These are phyloP conservation scores for Cyclophora albipunctata DNA, from an alignment of 2,888 invertebrate species.

Conservation along the genomic window DNA sequence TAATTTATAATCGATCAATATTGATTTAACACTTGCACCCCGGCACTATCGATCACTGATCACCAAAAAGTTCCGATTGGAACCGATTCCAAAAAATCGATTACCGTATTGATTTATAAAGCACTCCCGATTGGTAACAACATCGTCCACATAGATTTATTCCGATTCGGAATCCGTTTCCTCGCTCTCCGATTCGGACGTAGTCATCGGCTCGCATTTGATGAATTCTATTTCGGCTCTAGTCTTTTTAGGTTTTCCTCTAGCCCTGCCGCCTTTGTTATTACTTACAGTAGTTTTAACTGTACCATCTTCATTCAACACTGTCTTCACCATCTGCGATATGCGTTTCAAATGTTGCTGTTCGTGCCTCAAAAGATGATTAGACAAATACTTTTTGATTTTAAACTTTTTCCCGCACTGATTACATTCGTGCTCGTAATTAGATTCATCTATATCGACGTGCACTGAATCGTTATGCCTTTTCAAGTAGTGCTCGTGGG, in stretches of 20 bases:
- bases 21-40: too few relatives aligned
- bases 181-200: conserved; percentile 43
- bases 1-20: too few relatives aligned
- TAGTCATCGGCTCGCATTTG: conserved; percentile 62
- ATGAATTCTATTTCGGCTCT: conserved; percentile 62
- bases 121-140: too few relatives aligned
- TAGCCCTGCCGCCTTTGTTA: neutral
- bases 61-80: too few relatives aligned
- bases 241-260: conserved; percentile 34
- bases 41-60: too few relatives aligned
- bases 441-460: conserved; percentile 50
- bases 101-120: too few relatives aligned
- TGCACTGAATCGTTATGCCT: conserved; percentile 60
- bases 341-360: conserved; percentile 62
- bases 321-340: conserved; percentile 64
- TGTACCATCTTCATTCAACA: conserved; percentile 46
- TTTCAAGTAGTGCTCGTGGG: conserved; percentile 56
- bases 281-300: conserved; percentile 23
- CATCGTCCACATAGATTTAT: too few relatives aligned
- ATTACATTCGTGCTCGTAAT: conserved; percentile 56
- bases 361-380: conserved; percentile 62
- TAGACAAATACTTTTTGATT: conserved; percentile 55
- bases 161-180: conserved; percentile 35
- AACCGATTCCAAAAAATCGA: too few relatives aligned
- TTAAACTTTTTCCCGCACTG: conserved; percentile 67